Evolutionary conservation across 2,888 invertebrate species (phyloP).

Genomic region (Sinhomidia bicolor): DNA sequence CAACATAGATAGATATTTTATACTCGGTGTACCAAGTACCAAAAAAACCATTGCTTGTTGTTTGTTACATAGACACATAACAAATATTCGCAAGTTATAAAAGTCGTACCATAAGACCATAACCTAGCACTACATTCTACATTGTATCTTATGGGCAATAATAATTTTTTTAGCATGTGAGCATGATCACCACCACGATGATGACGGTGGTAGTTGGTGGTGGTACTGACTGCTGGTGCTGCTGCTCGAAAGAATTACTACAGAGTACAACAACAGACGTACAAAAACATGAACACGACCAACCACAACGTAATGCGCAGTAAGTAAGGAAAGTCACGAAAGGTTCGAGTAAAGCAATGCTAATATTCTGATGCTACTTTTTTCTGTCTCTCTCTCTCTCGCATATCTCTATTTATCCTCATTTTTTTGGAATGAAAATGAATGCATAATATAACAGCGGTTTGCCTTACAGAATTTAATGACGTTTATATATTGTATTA

Average conservation of each 20-base stretch:
- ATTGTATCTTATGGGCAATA: not conserved
- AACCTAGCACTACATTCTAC: not conserved
- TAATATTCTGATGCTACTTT: not conserved
- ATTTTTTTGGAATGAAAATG: too few relatives aligned
- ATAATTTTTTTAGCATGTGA: not conserved
- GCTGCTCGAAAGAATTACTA: not conserved
- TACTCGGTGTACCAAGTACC: not conserved
- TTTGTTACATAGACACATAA: not conserved
- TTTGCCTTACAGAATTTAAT: not conserved
- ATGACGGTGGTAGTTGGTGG: not conserved
- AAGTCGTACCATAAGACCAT: not conserved
- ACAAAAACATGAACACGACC: conserved; percentile 46
- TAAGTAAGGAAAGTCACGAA: conserved; percentile 41
- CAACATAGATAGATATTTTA: not conserved
- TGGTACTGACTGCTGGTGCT: not conserved
- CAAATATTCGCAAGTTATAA: not conserved
- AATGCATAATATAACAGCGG: too few relatives aligned
- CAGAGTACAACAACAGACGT: not conserved
- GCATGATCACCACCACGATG: not conserved
- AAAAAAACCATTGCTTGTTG: not conserved
- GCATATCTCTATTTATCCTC: not conserved
- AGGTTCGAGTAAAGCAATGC: not conserved
- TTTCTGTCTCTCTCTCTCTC: not conserved
- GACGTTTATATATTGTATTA: not conserved
- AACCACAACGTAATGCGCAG: conserved; percentile 35